A percentile compares a stretch with the other conserved stretches of the same genome.
Conservation (phyloP, 2,113 vertebrate genomes). For the Dipodomys merriami region DNA sequence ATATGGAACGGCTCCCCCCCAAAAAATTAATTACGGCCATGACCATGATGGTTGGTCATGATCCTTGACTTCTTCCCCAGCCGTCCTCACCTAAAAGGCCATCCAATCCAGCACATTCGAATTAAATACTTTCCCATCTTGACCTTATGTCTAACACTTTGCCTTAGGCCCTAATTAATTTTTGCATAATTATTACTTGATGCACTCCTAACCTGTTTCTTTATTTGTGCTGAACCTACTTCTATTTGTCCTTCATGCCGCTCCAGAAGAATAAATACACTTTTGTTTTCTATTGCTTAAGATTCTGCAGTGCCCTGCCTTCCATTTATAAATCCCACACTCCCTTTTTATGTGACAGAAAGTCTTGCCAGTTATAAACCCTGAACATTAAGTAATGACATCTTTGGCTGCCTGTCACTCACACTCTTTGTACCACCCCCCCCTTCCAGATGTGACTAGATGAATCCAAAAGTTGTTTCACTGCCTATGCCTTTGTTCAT, state of each 20-base stretch:
- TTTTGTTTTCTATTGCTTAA: constrained; percentile 33
- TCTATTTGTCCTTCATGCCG: constrained; percentile 27
- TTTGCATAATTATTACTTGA: constrained; percentile 18
- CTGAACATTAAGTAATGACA: neutral
- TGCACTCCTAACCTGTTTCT: neutral
- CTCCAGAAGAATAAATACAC: constrained; percentile 9
- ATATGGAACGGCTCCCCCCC: no score
- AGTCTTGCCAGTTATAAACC: neutral
- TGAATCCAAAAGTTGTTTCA: neutral
- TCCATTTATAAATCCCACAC: neutral
- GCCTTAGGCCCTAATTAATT: constrained; percentile 51
- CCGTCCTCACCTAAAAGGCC: constrained; percentile 7
- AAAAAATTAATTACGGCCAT: neutral
- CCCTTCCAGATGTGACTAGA: neutral
- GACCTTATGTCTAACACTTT: constrained; percentile 48
- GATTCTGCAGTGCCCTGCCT: neutral
- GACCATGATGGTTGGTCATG: neutral
- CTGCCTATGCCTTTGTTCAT: neutral
- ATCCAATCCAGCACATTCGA: neutral
- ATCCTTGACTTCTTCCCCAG: constrained; percentile 3
- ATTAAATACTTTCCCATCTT: neutral
- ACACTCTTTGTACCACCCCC: neutral
- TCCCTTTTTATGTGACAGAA: neutral
- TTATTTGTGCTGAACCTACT: neutral
- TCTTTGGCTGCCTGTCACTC: neutral